A percentile compares a stretch with the other conserved stretches of the same genome.
Evolutionary conservation across 2,888 invertebrate genomes (phyloP).

Genomic region (Heliconius sara): DNA sequence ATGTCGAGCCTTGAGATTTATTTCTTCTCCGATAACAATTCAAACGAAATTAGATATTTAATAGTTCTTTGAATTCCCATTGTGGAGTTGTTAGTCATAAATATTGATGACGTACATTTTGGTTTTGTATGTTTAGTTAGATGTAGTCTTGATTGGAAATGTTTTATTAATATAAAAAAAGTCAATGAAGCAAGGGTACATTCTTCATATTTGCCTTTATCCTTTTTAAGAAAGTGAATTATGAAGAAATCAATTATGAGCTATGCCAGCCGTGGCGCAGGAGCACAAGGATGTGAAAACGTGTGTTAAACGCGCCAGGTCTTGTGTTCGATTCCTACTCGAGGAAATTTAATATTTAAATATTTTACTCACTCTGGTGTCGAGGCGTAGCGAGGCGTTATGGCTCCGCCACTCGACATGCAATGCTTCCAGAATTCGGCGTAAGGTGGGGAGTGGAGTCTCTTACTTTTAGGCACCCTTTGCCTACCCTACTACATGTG

Average conservation of each 20-base stretch:
- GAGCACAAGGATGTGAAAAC: background rate
- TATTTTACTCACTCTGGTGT: background rate
- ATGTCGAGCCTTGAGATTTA: slow-evolving; percentile 32
- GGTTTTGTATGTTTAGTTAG: background rate
- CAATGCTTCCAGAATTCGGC: no score
- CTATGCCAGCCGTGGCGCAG: background rate
- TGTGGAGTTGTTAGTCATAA: background rate
- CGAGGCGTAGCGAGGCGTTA: background rate
- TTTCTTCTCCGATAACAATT: slow-evolving; percentile 18
- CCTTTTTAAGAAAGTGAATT: background rate
- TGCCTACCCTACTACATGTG: no score
- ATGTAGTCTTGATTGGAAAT: background rate
- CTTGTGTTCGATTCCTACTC: background rate
- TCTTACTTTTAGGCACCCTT: no score
- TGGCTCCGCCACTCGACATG: background rate
- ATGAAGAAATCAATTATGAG: background rate
- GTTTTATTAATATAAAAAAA: background rate
- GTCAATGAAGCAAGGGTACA: no score
- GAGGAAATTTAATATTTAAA: background rate
- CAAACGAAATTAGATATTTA: slow-evolving; percentile 35
- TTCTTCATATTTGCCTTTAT: no score
- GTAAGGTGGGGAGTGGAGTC: background rate
- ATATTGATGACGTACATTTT: background rate
- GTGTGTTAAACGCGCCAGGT: background rate
- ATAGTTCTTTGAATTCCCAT: slow-evolving; percentile 33